Conservation (phyloP, 2,888 invertebrate genomes). For the Drosophila nigritarsus region DNA sequence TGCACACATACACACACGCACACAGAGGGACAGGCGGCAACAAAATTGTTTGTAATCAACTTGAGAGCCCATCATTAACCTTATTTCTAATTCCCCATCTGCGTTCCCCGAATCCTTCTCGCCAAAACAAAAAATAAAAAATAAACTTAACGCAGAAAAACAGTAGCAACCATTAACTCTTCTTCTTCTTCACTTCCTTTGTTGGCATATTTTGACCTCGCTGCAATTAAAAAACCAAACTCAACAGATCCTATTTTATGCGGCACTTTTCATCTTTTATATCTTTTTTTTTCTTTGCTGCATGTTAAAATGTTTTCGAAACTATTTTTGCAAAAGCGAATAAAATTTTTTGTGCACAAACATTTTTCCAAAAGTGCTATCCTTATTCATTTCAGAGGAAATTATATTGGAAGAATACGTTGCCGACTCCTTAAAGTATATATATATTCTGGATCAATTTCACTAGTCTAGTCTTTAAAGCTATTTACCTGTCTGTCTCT, state of each 20-base stretch:
- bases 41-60: conserved; percentile 57
- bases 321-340: not conserved
- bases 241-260: conserved; percentile 1
- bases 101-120: not conserved
- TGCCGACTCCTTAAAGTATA: not conserved
- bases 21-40: conserved; percentile 22
- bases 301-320: not conserved
- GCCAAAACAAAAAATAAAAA: not conserved
- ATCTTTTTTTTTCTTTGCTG: not conserved
- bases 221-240: not conserved
- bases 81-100: conserved; percentile 62
- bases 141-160: conserved; percentile 1
- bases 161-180: conserved; percentile 44
- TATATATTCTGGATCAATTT: not conserved
- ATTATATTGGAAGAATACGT: no score
- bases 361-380: not conserved
- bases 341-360: not conserved
- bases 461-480: no score
- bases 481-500: not conserved
- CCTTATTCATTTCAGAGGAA: not conserved
- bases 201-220: not conserved
- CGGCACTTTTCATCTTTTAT: not conserved
- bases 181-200: not conserved
- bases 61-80: conserved; percentile 63
- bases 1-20: not conserved